Conservation (phyloP, 2,888 invertebrate species). For the Mesochorus sp. region DNA sequence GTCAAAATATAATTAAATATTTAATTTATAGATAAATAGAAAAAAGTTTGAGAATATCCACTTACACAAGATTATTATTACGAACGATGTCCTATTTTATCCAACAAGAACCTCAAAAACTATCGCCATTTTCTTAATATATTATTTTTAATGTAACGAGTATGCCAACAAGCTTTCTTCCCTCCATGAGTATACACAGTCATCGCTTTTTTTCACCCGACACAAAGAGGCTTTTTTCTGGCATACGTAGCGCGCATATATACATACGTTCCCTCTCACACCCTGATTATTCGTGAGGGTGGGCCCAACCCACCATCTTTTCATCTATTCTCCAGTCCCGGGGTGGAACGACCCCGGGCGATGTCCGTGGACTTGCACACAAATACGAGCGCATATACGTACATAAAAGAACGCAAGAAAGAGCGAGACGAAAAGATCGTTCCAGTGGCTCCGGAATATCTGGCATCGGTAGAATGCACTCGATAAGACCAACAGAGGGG, state of each 20-base stretch:
- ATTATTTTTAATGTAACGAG: neutral
- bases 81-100: neutral
- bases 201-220: neutral
- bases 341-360: constrained; percentile 60
- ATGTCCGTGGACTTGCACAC: constrained; percentile 52
- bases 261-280: constrained; percentile 11
- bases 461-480: constrained; percentile 73
- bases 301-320: constrained; percentile 37
- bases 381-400: constrained; percentile 20
- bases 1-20: too few species aligned
- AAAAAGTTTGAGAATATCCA: too few species aligned
- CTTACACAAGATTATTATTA: too few species aligned
- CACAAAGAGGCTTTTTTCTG: constrained; percentile 11
- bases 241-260: constrained; percentile 13
- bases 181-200: neutral
- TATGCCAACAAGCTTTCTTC: constrained; percentile 23
- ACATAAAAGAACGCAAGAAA: constrained; percentile 3
- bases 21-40: too few species aligned
- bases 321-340: constrained; percentile 58
- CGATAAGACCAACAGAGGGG: constrained; percentile 71
- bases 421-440: constrained; percentile 53
- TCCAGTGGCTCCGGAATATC: constrained; percentile 64
- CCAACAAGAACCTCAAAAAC: neutral
- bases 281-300: constrained; percentile 33
- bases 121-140: neutral